Base-by-base conservation (phyloP, 1,140 invertebrate species). In the Neodiprion lecontei region DNA sequence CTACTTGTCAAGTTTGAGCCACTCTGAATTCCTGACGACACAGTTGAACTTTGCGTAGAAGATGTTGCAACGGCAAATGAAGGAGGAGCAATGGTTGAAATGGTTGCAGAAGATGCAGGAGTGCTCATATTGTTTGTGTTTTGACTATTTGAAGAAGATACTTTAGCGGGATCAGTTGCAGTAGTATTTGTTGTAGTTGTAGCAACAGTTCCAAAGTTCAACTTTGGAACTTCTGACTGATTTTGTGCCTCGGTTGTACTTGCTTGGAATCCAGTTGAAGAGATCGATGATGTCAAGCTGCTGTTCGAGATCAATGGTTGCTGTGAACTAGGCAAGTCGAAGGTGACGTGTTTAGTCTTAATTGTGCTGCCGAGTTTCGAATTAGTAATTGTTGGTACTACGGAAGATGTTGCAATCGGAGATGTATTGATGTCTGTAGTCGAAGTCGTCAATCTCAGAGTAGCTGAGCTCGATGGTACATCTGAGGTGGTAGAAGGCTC, bases 391-490 rank as follows among this genome's bases (percentile, higher is more conserved):
- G 83, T 84, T 1, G 85, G 84, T 1, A 74, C 73, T 3, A 88
- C 77, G 0, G 83, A 82, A 0, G 85, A 84, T 0, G 86, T 87
- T 0, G 85, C 77, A 9, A 88, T 84, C 1, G 88, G 88, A 0
- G 85, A 83, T 0, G 85, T 86, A 69, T 87, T 88, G 0, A 86
- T 74, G 0, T 79, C 84, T 0, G 86, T 87, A 0, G 87, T 88
- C 0, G 78, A 82, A 0, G 87, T 88, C 1, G 74, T 72, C 1
- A 84, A 87, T 74, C 74, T 87, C 0, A 88, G 72, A 47, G 77
- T 81, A 0, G 79, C 81, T 2, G 72, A 0, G 76, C 72, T 9
- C 78, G 68, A 12, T 0, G 77, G 21, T 50, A 3, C 47, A n/a
- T 48, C 21, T 10, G 73, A 74, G 17, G 74, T n/a, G 7, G 76